These are phyloP conservation scores for Aphrocallistes beatrix DNA, from an alignment of 37 sponge, comb jelly and placozoan genomes.

Conservation along the genomic window DNA sequence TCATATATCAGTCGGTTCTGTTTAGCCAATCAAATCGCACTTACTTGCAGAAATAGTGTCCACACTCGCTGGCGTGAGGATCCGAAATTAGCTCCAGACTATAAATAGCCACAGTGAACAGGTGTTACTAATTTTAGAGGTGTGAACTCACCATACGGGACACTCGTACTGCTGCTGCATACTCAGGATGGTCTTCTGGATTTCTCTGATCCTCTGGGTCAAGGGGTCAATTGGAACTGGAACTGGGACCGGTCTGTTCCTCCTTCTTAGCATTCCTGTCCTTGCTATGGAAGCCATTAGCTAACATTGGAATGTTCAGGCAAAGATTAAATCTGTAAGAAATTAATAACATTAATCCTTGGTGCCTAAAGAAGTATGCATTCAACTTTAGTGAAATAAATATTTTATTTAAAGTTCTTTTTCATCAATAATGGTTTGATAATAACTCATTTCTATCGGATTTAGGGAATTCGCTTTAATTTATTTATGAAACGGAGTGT, in stretches of 20 bases:
- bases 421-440: too few relatives aligned
- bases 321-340: too few relatives aligned
- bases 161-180: conserved; percentile 1
- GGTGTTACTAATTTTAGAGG: not conserved
- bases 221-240: not conserved
- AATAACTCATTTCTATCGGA: too few relatives aligned
- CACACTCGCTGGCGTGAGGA: not conserved
- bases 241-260: not conserved
- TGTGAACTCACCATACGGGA: not conserved
- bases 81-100: conserved; percentile 9
- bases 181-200: not conserved
- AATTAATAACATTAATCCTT: too few relatives aligned
- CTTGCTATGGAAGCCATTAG: not conserved
- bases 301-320: too few relatives aligned
- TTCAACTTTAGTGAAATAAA: too few relatives aligned
- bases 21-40: too few relatives aligned
- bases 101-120: not conserved
- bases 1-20: too few relatives aligned
- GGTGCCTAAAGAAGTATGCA: too few relatives aligned
- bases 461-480: too few relatives aligned
- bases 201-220: not conserved
- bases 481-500: too few relatives aligned
- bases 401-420: too few relatives aligned
- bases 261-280: not conserved
- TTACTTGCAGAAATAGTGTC: conserved; percentile 8